Evolutionary conservation across 1,140 invertebrate species (phyloP), one percentile per base, ranked within the genome.

Genomic region (Steinernema khuongi): DNA sequence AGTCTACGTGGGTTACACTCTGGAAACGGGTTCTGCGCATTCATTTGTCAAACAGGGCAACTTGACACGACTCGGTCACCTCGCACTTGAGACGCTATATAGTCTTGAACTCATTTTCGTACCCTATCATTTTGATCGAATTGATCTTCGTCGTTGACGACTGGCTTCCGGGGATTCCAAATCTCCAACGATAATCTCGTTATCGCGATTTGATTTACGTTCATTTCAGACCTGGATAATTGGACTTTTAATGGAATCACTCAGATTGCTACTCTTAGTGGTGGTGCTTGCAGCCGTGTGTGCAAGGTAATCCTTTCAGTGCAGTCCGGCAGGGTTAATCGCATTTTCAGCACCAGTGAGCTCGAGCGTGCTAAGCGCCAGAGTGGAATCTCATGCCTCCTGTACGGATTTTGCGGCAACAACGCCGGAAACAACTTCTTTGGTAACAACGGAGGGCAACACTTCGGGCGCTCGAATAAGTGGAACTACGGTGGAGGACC

Each of bases 31-130:
- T 60, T 60, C 50, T 26, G 4, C 50, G 50, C 50, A 60, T 22
- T n/a, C 22, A 60, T 60, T 60, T 26, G 22, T 60, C 50, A 60
- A 60, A 60, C 50, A 60, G 50, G 50, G 50, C 50, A 60, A 26
- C 22, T 22, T 22, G 26, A 4, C 50, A 60, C 26, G 14, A 22
- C 50, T n/a, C 50, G 50, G 22, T 60, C 50, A 60, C 50, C 50
- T 14, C 22, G 50, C 4, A 22, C 11, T 60, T 60, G 14, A n/a
- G 4, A 60, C 50, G 4, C 4, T 60, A 60, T 60, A 17, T 60
- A 60, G 26, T 14, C 50, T n/a, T n/a, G 19, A 22, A 17, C 26
- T 60, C 50, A n/a, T 4, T 60, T 60, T 22, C 50, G 50, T 22
- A 22, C 19, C 50, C 4, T 14, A 14, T 60, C 50, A 60, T 60